Percentiles rank a stretch among this genome's conserved stretches.
Evolutionary conservation across 1,140 invertebrate species (phyloP).

Genomic region (Laupala kohalensis): DNA sequence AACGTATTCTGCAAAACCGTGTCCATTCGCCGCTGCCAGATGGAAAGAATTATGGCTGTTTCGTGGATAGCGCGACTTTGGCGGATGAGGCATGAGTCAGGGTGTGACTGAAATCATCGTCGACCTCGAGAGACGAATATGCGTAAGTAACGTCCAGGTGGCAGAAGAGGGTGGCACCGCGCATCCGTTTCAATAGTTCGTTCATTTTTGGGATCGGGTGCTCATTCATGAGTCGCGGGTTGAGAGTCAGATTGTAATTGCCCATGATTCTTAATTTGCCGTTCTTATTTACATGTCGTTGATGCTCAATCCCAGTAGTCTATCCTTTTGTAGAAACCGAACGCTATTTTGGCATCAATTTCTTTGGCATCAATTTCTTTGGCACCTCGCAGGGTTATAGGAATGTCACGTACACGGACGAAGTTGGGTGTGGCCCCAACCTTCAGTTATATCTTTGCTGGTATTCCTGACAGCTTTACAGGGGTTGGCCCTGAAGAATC

Average conservation of each 20-base stretch:
- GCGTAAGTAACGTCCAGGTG: constrained; percentile 19
- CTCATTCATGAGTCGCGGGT: constrained; percentile 8
- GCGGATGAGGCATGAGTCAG: constrained; percentile 18
- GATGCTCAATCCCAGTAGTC: constrained; percentile 18
- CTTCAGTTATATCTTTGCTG: no score
- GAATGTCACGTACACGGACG: no score
- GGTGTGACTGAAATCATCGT: constrained; percentile 17
- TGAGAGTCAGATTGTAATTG: no score
- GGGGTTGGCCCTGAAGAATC: no score
- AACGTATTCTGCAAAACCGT: constrained; percentile 6
- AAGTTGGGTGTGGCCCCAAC: no score
- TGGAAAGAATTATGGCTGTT: constrained; percentile 15
- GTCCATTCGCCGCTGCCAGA: constrained; percentile 15
- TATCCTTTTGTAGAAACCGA: constrained; percentile 17
- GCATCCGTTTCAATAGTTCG: constrained; percentile 19
- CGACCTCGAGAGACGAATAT: constrained; percentile 12
- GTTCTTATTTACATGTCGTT: constrained; percentile 12
- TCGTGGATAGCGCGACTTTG: constrained; percentile 17
- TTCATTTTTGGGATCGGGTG: constrained; percentile 20
- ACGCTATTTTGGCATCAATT: constrained; percentile 11
- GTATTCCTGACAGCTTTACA: no score
- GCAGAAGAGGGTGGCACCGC: constrained; percentile 13
- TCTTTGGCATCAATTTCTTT: no score
- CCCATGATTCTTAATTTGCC: no score
- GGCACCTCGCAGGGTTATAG: no score